Base-by-base conservation (phyloP, 35 echinoderm and acorn worm species). In the Diadema setosum region DNA sequence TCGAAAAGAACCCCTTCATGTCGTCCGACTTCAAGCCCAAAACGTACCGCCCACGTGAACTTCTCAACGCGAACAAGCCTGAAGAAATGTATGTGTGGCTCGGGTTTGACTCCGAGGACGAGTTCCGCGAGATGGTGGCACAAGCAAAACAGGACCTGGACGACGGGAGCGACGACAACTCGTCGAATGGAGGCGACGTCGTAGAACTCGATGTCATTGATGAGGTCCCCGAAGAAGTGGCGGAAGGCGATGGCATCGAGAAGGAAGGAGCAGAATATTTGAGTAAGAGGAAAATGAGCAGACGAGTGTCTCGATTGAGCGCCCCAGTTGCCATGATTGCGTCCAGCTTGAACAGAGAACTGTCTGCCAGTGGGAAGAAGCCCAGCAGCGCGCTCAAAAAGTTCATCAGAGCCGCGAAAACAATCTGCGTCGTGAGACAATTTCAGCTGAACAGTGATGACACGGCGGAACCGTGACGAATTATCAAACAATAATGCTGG, bases 61-160 rank as follows among this genome's bases (percentile, higher is more conserved):
- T 88, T 8, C 1, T 83, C 33, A 44, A 89, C 35, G 24, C 39
- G 4, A 52, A 81, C 4, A 94, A 94, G 39, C 33, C 42, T 2
- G 92, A 94, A 16, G 86, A 89, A 48, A 94, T 94, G 86, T 94
- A 89, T 27, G 70, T 89, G 3, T 94, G 92, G 92, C 87, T 94
- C 52, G 92, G 92, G 27, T 90, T 94, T 44, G 92, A 94, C 17
- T 85, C 87, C 5, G 81, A 78, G 60, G 88, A 90, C 5, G 88
- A 90, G 55, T 84, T 46, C 14, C 37, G 39, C 21, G 34, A 37
- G 16, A 39, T 90, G 24, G 60, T 61, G 3, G 24, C 39, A 78
- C 27, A 78, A 78, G 34, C 57, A 32, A 18, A 46, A 36, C 58
- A 86, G 11, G 36, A 42, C 8, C n/a, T 86, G 12, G 83, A 64